These are phyloP conservation scores for Otis tarda DNA, from an alignment of 2,113 vertebrate genomes.

Conservation along the genomic window DNA sequence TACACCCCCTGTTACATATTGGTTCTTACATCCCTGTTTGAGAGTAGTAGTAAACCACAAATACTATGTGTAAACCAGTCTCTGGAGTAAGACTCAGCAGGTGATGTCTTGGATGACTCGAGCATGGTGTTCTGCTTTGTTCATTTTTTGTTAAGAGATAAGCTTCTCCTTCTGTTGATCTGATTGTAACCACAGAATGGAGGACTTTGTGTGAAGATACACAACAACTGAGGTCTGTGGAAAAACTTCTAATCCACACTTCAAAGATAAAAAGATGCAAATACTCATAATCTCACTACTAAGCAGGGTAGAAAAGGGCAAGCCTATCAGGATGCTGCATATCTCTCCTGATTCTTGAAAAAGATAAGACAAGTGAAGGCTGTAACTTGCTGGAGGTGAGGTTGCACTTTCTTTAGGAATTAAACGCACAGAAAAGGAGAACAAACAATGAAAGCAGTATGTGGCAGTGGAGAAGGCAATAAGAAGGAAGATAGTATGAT, in stretches of 20 bases:
- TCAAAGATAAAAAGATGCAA: background rate
- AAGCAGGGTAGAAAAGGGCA: background rate
- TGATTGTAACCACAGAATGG: background rate
- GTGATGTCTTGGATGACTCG: background rate
- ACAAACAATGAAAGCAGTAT: too few species aligned
- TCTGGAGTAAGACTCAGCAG: background rate
- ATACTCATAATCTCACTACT: background rate
- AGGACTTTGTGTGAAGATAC: background rate
- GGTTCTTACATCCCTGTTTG: fast-evolving
- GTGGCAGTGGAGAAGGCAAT: background rate
- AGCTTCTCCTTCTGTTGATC: background rate
- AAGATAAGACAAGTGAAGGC: background rate
- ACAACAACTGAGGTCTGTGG: background rate
- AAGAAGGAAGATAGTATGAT: background rate
- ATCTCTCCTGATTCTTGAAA: background rate
- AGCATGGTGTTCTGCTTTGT: background rate
- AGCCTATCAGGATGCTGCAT: background rate
- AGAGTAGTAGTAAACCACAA: background rate
- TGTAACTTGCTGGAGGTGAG: background rate
- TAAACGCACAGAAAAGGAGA: background rate
- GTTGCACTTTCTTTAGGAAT: background rate
- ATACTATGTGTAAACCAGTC: background rate
- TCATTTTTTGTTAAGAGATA: background rate
- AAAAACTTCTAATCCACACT: background rate
- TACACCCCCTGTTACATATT: fast-evolving